phyloP scores from a whole-genome alignment of 2,113 vertebrate species.

The Phalacrocorax pelagicus region DNA sequence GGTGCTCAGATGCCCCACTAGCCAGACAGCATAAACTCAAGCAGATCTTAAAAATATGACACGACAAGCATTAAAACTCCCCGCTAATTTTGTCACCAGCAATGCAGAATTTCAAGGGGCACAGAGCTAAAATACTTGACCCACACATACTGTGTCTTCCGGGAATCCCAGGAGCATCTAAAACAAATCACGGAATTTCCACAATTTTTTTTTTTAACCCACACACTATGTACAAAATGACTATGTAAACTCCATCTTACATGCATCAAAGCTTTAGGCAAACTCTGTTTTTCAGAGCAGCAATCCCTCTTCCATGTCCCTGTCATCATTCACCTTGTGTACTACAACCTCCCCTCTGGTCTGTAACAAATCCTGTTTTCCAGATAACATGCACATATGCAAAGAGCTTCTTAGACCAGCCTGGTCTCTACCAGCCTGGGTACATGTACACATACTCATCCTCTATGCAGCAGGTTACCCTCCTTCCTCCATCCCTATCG shows the following conservation, averaged over 20 bases:
- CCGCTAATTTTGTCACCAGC: neutral
- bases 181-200: neutral
- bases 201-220: neutral
- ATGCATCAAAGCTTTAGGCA: neutral
- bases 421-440: neutral
- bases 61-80: neutral
- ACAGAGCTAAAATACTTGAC: neutral
- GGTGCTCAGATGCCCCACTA: neutral
- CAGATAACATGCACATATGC: neutral
- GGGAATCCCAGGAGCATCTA: neutral
- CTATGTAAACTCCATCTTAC: neutral
- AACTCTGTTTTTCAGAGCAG: neutral
- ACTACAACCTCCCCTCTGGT: neutral
- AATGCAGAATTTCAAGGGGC: neutral
- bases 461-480: neutral
- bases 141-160: neutral
- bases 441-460: fast-evolving
- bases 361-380: neutral
- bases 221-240: neutral
- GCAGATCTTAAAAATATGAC: neutral
- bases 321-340: neutral
- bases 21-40: neutral
- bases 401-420: neutral
- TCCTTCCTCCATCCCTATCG: neutral
- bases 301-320: neutral